A percentile compares a stretch with the other conserved stretches of the same genome.
Evolutionary conservation across 2,888 invertebrate genomes (phyloP).

Genomic region (Tenthredo notha): DNA sequence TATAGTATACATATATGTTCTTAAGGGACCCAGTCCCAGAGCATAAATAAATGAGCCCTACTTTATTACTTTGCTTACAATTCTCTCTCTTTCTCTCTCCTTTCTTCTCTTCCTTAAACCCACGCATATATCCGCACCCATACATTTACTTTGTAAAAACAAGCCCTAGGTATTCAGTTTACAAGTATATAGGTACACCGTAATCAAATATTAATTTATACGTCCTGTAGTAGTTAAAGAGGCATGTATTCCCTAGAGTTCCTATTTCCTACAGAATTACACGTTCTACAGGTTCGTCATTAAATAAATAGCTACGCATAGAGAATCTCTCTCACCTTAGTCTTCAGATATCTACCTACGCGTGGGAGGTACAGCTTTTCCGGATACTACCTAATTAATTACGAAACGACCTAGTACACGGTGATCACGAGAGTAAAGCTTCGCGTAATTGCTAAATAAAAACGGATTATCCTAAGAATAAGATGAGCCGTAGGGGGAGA

Average conservation of each 20-base stretch:
- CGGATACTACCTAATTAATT: constrained; percentile 3
- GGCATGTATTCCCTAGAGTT: constrained; percentile 10
- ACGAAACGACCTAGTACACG: background rate
- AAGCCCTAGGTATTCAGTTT: constrained; percentile 25
- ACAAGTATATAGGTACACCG: background rate
- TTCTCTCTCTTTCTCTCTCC: background rate
- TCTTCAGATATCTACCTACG: background rate
- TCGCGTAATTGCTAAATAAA: background rate
- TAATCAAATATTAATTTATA: constrained; percentile 33
- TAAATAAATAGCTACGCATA: constrained; percentile 23
- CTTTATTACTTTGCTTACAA: constrained; percentile 47
- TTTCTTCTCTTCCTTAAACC: background rate
- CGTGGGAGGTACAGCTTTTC: background rate
- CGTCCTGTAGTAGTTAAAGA: constrained; percentile 21
- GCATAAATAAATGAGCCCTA: constrained; percentile 49
- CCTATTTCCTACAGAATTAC: background rate
- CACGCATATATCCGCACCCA: background rate
- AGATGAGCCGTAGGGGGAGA: background rate
- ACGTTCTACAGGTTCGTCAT: constrained; percentile 41
- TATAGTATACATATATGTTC: background rate
- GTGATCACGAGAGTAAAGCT: background rate
- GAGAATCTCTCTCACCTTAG: background rate
- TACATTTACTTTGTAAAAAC: background rate
- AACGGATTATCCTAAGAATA: background rate
- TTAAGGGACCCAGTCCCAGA: constrained; percentile 29